phyloP scores from a whole-genome alignment of 2,888 invertebrate species.

The Escarpia spicata region DNA sequence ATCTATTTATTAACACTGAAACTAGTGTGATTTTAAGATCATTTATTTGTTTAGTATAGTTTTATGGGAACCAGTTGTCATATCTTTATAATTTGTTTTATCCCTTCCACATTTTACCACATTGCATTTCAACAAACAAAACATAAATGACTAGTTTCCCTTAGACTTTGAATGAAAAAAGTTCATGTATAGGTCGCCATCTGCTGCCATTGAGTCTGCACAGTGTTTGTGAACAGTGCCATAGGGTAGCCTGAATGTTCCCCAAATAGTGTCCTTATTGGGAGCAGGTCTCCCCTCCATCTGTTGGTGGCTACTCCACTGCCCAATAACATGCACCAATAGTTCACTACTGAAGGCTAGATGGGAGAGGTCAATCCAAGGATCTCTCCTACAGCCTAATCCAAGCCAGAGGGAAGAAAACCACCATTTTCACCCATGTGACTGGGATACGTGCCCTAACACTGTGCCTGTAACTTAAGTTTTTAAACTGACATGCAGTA shows the following conservation, averaged over 20 bases:
- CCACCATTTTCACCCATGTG: neutral
- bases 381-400: neutral
- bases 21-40: too few relatives aligned
- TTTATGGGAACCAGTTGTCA: too few relatives aligned
- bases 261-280: neutral
- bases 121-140: too few relatives aligned
- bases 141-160: too few relatives aligned
- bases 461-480: too few relatives aligned
- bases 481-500: too few relatives aligned
- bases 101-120: too few relatives aligned
- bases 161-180: too few relatives aligned
- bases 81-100: too few relatives aligned
- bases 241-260: neutral
- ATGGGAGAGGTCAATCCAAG: neutral
- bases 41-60: too few relatives aligned
- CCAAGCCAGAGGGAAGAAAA: neutral
- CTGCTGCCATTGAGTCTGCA: neutral
- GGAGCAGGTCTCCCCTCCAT: neutral
- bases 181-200: neutral
- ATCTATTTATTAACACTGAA: too few relatives aligned
- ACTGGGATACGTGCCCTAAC: neutral
- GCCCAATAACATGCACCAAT: neutral
- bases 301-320: slow-evolving; percentile 10
- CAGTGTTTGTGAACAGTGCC: neutral
- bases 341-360: neutral